Base-by-base conservation (phyloP, 2,888 invertebrate genomes). In the Idaea aversata region DNA sequence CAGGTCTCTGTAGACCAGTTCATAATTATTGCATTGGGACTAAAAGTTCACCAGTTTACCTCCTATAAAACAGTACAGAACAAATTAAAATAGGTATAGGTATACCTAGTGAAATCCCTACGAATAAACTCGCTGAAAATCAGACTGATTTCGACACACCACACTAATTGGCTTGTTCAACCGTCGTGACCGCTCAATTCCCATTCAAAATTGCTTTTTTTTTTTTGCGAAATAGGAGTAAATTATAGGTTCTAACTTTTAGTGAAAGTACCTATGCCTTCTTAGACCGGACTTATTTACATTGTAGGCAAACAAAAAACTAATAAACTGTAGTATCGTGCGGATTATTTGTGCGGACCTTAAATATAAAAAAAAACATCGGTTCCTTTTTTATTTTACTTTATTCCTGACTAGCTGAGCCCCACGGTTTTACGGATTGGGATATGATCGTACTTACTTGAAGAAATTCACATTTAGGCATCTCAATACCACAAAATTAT, bases 81-180 rank as follows among this genome's bases (percentile, higher is more conserved):
- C 77, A 80, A 85, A 86, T 84, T 84, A 84, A 88, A 85, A 85
- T 74, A 77, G 13, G 47, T 13, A 47, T 47, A 47, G 47, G 13
- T 5, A 13, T 38, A 38, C 38, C 7, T 38, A 47, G 47, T 47
- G 13, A 47, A 47, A 47, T 47, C 10, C 47, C 10, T 47, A 47
- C 47, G 47, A 47, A 47, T 75, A 72, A 73, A 75, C 75, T 61
- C 78, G 72, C 68, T 73, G 73, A 71, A 75, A 63, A 72, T 73
- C 76, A 74, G 77, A 77, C 84, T 83, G 84, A 86, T 86, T 88
- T 83, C 77, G 77, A 81, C 84, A 82, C 81, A 81, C 78, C 77
- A 75, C 81, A 74, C 84, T 88, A 87, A 88, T 90, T 88, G 87
- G 82, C 79, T 77, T 77, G 79, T 72, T 79, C 80, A 75, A 75